phyloP scores from a whole-genome alignment of 2,113 vertebrate genomes.

The Hipposideros armiger region DNA sequence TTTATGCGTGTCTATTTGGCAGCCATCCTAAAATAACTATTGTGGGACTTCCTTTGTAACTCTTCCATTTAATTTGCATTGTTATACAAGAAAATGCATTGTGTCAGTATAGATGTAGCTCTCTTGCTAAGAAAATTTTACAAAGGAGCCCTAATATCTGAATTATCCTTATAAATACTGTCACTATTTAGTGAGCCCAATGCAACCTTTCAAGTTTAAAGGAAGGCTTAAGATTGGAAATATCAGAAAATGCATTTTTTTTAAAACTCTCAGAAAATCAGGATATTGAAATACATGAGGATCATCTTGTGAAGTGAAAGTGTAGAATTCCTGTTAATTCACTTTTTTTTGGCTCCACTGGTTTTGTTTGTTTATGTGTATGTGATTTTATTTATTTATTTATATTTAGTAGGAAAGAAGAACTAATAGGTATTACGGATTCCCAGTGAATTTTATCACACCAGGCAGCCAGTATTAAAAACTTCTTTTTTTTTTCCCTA shows the following conservation, averaged over 20 bases:
- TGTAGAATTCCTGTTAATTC: neutral
- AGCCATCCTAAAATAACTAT: neutral
- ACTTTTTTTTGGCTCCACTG: neutral
- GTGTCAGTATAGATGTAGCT: neutral
- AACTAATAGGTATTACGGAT: neutral
- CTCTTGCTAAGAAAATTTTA: neutral
- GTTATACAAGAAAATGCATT: neutral
- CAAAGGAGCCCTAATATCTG: neutral
- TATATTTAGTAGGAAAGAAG: neutral
- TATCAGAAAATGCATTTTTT: neutral
- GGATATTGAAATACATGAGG: neutral
- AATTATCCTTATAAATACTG: conserved; percentile 10
- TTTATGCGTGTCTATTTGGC: neutral
- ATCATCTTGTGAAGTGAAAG: conserved; percentile 21
- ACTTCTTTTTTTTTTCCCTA: neutral
- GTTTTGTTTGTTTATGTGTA: neutral
- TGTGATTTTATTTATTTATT: neutral
- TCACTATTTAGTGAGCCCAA: neutral
- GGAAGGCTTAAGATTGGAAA: neutral
- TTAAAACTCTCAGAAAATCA: neutral
- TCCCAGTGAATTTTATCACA: neutral
- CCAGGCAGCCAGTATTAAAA: neutral
- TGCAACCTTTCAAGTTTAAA: neutral
- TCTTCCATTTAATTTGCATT: neutral
- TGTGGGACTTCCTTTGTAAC: neutral